Evolutionary conservation across 2,888 invertebrate genomes (phyloP).

Genomic region (Lypha dubia): DNA sequence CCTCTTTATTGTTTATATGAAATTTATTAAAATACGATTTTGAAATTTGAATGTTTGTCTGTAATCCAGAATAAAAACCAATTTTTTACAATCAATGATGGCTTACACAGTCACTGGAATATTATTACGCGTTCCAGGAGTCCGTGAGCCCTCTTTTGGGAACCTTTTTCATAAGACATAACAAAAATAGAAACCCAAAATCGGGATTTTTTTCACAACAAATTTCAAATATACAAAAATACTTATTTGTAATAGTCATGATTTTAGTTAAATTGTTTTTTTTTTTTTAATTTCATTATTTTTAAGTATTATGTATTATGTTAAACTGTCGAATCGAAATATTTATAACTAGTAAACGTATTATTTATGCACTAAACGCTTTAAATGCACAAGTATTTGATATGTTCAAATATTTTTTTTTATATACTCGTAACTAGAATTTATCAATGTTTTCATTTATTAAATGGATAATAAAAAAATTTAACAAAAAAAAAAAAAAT

Average conservation of each 20-base stretch:
- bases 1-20: constrained; percentile 13
- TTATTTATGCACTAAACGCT: constrained; percentile 64
- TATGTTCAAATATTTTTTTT: constrained; percentile 40
- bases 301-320: constrained; percentile 29
- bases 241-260: constrained; percentile 17
- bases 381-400: constrained; percentile 58
- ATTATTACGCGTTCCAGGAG: too few species aligned
- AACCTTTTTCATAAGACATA: too few species aligned
- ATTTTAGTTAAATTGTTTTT: constrained; percentile 50
- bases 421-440: constrained; percentile 4
- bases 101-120: too few species aligned
- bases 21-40: constrained; percentile 31
- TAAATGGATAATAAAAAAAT: constrained; percentile 37
- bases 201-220: constrained; percentile 17
- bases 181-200: too few species aligned
- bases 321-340: not conserved
- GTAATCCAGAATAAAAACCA: too few species aligned
- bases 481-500: not conserved
- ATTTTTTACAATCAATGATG: too few species aligned
- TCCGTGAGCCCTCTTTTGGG: too few species aligned
- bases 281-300: constrained; percentile 9
- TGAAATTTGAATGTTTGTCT: not conserved
- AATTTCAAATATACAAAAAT: constrained; percentile 28
- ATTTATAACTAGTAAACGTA: constrained; percentile 42
- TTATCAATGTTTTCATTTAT: constrained; percentile 23